A percentile compares a stretch with the other conserved stretches of the same genome.
These are phyloP conservation scores for Deroplatys truncata DNA, from an alignment of 2,888 invertebrate species.

Conservation along the genomic window DNA sequence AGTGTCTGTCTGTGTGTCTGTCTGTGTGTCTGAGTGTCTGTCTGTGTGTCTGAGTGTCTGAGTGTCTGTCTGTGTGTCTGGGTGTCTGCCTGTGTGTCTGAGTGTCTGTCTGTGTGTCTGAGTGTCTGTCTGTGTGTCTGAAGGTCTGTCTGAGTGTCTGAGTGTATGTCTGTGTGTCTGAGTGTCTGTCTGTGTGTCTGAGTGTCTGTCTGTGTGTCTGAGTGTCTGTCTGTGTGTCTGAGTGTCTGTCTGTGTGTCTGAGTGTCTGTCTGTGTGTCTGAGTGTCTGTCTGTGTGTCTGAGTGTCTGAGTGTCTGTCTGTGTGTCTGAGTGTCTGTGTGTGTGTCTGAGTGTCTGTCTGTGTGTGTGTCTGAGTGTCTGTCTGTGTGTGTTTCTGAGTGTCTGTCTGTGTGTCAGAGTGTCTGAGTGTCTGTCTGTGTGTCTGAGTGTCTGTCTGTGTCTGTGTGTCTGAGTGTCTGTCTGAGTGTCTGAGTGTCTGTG, in stretches of 20 bases:
- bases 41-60: neutral
- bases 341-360: neutral
- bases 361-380: neutral
- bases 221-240: neutral
- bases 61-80: no score
- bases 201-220: neutral
- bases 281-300: neutral
- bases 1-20: neutral
- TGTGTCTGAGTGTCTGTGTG: neutral
- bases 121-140: neutral
- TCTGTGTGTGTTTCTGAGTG: no score
- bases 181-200: neutral
- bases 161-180: no score
- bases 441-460: neutral
- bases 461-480: neutral
- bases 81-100: no score
- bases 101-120: neutral
- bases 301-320: neutral
- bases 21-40: neutral
- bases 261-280: neutral
- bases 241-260: neutral
- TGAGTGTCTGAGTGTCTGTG: neutral
- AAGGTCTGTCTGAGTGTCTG: no score
- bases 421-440: neutral
- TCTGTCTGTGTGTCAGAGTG: neutral